Evolutionary conservation across 2,113 vertebrate species (phyloP).

Genomic region (Pampusana beccarii): DNA sequence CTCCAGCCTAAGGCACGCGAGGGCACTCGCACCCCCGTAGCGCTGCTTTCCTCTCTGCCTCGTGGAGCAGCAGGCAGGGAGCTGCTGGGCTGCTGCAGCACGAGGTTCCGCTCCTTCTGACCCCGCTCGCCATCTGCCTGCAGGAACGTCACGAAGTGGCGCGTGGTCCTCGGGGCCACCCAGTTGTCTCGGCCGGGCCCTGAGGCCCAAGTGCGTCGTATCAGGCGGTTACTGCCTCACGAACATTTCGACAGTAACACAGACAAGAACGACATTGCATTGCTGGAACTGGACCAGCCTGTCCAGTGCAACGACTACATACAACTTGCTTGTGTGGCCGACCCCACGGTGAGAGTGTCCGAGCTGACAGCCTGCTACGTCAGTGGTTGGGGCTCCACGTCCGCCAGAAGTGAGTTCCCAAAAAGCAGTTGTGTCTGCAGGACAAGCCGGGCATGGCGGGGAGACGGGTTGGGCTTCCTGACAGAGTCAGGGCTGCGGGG

Average conservation of each 20-base stretch:
- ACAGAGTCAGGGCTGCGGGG: not conserved
- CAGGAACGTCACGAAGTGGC: not conserved
- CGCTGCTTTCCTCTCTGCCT: not conserved
- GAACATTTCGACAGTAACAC: not conserved
- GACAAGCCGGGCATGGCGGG: not conserved
- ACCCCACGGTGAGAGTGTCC: not conserved
- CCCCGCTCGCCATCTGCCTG: not conserved
- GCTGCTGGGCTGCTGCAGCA: not conserved
- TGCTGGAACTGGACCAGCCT: not conserved
- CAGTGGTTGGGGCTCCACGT: not conserved
- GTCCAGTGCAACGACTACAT: not conserved
- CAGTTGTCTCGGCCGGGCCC: not conserved
- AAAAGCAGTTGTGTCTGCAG: not conserved
- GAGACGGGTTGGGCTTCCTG: not conserved
- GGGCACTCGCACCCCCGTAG: not conserved
- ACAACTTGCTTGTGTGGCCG: slow-evolving; percentile 18
- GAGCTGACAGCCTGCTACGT: not conserved
- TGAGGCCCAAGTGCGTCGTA: not conserved
- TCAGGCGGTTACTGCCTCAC: not conserved
- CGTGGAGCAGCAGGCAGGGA: not conserved
- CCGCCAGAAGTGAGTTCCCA: not conserved
- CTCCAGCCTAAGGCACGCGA: too few relatives aligned
- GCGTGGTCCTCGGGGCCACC: not conserved
- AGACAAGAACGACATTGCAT: not conserved
- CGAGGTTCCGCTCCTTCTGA: not conserved